Evolutionary conservation across 2,888 invertebrate species (phyloP).

Genomic region (Agapostemon virescens): DNA sequence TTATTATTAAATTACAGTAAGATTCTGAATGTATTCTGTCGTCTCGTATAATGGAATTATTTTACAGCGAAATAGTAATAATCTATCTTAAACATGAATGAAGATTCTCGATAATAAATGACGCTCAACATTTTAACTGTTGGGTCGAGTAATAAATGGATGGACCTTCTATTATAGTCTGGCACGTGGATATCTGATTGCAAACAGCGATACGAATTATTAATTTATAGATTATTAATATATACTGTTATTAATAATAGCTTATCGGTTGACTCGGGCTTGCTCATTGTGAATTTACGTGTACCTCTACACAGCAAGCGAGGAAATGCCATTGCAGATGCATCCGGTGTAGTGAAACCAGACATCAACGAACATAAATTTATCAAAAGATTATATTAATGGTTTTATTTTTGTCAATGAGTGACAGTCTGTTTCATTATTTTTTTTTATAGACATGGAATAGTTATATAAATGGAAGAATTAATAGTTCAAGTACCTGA

Average conservation of each 20-base stretch:
- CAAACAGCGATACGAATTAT: neutral
- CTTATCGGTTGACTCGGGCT: neutral
- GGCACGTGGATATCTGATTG: neutral
- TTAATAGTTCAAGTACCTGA: too few species aligned
- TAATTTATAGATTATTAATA: neutral
- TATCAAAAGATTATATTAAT: neutral
- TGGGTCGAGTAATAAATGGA: neutral
- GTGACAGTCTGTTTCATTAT: too few species aligned
- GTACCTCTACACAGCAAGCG: neutral
- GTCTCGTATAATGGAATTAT: too few species aligned
- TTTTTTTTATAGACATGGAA: too few species aligned
- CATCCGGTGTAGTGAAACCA: neutral
- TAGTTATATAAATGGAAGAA: too few species aligned
- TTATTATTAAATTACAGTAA: neutral
- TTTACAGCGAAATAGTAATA: too few species aligned
- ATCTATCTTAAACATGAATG: neutral
- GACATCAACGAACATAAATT: neutral
- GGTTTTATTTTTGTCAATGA: neutral
- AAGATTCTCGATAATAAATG: neutral
- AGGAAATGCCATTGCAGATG: neutral
- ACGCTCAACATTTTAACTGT: neutral
- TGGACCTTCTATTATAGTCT: neutral
- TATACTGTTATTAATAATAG: slow-evolving; percentile 2
- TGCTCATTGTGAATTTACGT: neutral
- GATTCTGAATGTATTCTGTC: neutral